Evolutionary conservation across 2,888 invertebrate species (phyloP).

Genomic region (Scaptomyza flava): DNA sequence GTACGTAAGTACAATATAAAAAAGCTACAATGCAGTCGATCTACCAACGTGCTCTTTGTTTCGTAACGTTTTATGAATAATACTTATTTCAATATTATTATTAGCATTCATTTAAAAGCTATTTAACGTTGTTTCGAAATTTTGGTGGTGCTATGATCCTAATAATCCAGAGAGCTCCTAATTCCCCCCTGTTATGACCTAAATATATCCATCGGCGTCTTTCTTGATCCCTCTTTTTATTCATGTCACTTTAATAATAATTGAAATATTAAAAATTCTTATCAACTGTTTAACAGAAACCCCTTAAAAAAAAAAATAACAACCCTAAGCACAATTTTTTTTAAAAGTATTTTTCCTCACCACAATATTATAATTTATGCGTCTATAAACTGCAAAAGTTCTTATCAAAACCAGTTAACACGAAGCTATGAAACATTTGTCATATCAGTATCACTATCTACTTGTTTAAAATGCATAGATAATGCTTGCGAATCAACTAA

Average conservation of each 20-base stretch:
- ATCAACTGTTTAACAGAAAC: no score
- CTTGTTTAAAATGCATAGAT: constrained; percentile 19
- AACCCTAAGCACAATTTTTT: no score
- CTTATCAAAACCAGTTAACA: constrained; percentile 27
- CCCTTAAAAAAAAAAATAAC: no score
- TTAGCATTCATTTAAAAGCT: not conserved
- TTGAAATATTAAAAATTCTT: no score
- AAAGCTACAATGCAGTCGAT: constrained; percentile 19
- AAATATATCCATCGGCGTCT: not conserved
- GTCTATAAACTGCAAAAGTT: not conserved
- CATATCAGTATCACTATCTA: constrained; percentile 41
- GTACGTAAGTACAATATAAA: constrained; percentile 32
- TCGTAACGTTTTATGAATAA: constrained; percentile 40
- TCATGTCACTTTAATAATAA: not conserved
- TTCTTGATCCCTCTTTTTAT: not conserved
- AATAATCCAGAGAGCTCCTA: no score
- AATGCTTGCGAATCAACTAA: constrained; percentile 18
- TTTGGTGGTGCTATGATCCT: no score
- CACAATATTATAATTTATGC: not conserved
- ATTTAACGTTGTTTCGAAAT: not conserved
- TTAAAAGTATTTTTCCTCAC: not conserved
- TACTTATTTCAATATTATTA: constrained; percentile 6
- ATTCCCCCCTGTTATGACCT: no score
- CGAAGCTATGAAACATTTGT: constrained; percentile 37
- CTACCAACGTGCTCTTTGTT: constrained; percentile 29